Conservation (phyloP, 1,140 invertebrate species). For the Caenorhabditis latens region DNA sequence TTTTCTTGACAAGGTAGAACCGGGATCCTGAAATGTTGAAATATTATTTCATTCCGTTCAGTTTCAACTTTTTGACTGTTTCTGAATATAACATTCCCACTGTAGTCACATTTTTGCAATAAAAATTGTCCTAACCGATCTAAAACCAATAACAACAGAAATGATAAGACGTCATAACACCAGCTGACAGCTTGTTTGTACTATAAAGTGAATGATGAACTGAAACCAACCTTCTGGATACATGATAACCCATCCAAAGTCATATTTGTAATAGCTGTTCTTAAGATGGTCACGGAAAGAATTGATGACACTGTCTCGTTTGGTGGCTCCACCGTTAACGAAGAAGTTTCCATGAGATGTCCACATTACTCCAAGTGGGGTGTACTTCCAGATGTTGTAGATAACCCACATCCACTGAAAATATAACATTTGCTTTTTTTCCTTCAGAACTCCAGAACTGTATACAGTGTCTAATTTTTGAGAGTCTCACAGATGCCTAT, state of each 20-base stretch:
- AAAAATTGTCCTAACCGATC: constrained; percentile 6
- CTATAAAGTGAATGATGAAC: background rate
- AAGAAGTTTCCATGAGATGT: constrained; percentile 69
- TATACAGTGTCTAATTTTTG: no score
- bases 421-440: background rate
- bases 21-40: constrained; percentile 69
- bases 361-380: constrained; percentile 69
- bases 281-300: constrained; percentile 70
- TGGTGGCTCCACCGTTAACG: constrained; percentile 71
- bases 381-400: constrained; percentile 70
- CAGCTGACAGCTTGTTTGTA: background rate
- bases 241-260: constrained; percentile 76
- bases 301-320: constrained; percentile 67
- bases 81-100: background rate
- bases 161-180: constrained; percentile 39
- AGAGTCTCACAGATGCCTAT: no score
- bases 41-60: constrained; percentile 10
- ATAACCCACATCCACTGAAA: constrained; percentile 70
- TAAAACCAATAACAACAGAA: constrained; percentile 19
- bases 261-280: constrained; percentile 68
- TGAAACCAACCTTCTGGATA: constrained; percentile 69
- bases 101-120: background rate
- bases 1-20: constrained; percentile 71
- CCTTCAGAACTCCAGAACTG: no score
- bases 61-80: background rate